Evolutionary conservation across 2,888 invertebrate genomes (phyloP).

Genomic region (Acleris literana): DNA sequence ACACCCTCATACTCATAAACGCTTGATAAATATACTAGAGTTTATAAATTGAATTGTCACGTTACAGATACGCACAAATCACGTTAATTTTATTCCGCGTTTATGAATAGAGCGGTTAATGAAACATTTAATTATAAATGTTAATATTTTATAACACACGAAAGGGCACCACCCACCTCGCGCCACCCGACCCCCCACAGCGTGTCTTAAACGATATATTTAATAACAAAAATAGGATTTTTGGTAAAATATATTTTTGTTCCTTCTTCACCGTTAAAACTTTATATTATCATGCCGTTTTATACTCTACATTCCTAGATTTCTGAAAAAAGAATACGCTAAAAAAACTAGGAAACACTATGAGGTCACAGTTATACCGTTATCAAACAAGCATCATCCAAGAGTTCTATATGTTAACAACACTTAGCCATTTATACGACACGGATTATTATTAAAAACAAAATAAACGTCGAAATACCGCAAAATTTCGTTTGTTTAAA

Average conservation of each 20-base stretch:
- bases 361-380: conserved; percentile 55
- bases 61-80: too few species aligned
- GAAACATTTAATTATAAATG: conserved; percentile 42
- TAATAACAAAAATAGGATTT: conserved; percentile 78
- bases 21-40: too few species aligned
- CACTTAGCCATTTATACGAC: conserved; percentile 63
- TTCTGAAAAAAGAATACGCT: conserved; percentile 15
- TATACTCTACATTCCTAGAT: conserved; percentile 12
- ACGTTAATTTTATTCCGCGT: too few species aligned
- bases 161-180: conserved; percentile 38
- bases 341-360: conserved; percentile 23
- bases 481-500: conserved; percentile 1
- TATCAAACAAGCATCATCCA: conserved; percentile 44
- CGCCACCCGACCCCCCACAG: conserved; percentile 51
- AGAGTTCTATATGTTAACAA: conserved; percentile 47
- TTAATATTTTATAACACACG: conserved; percentile 41
- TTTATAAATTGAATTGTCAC: too few species aligned
- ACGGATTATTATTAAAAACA: conserved; percentile 40
- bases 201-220: conserved; percentile 65
- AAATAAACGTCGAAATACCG: conserved; percentile 23
- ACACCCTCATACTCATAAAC: not conserved
- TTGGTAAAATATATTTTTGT: conserved; percentile 71
- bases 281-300: conserved; percentile 59
- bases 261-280: conserved; percentile 56
- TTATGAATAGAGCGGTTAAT: too few species aligned